Conservation (phyloP, 2,888 invertebrate genomes). For the Helobdella robusta region DNA sequence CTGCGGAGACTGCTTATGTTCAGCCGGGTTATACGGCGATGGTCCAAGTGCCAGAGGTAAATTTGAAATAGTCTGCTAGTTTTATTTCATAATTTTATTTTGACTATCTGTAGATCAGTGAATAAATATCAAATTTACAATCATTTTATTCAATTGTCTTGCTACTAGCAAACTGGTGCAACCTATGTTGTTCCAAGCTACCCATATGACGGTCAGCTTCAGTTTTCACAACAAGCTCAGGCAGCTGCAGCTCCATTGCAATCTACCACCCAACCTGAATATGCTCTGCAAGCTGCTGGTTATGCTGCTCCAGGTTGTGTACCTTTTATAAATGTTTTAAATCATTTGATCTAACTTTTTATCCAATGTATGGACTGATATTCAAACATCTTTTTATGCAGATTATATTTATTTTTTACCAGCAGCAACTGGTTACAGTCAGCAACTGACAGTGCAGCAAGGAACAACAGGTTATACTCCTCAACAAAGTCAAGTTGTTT, state of each 20-base stretch:
- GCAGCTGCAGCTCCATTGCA: neutral
- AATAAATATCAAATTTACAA: neutral
- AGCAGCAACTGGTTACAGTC: neutral
- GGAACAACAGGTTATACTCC: slow-evolving; percentile 1
- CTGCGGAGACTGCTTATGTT: slow-evolving; percentile 23
- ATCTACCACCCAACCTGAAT: slow-evolving; percentile 1
- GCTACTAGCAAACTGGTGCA: slow-evolving; percentile 2
- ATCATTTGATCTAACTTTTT: too few relatives aligned
- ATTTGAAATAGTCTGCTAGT: too few relatives aligned
- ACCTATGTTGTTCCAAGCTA: slow-evolving; percentile 23
- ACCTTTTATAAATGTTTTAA: too few relatives aligned
- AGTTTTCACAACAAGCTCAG: slow-evolving; percentile 6
- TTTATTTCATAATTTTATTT: too few relatives aligned
- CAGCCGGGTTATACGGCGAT: slow-evolving; percentile 19
- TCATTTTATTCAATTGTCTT: neutral
- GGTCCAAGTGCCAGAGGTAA: slow-evolving; percentile 20
- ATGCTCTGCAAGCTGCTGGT: slow-evolving; percentile 11
- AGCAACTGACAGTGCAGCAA: slow-evolving; percentile 11
- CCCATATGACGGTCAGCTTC: slow-evolving; percentile 15
- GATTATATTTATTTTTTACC: neutral
- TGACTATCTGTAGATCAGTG: too few relatives aligned
- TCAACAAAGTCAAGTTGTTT: slow-evolving; percentile 1
- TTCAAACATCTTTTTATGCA: neutral
- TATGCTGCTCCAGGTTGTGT: slow-evolving; percentile 4
- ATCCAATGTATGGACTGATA: too few relatives aligned